Conservation (phyloP, 2,888 invertebrate genomes). For the Pseudococcus viburni region DNA sequence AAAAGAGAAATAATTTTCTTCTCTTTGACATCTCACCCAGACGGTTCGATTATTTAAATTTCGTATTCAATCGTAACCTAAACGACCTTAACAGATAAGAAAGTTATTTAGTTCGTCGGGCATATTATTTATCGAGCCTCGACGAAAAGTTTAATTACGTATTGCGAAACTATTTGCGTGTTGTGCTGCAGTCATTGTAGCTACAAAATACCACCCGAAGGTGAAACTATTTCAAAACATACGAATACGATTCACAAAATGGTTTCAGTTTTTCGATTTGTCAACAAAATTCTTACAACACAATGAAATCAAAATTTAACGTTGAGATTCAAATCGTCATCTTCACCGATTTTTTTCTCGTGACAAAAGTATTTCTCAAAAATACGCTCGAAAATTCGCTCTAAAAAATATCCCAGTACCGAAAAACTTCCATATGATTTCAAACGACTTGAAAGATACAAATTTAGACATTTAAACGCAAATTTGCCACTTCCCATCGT, state of each 20-base stretch:
- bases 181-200: not conserved
- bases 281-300: too few species aligned
- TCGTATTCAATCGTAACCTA: not conserved
- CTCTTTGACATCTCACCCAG: conserved; percentile 1
- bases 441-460: not conserved
- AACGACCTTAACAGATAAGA: not conserved
- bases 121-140: conserved; percentile 9
- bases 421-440: not conserved
- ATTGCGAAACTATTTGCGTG: not conserved
- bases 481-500: not conserved
- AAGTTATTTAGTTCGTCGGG: conserved; percentile 22
- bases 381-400: not conserved
- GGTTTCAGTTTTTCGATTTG: too few species aligned
- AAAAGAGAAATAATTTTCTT: conserved; percentile 27
- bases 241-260: too few species aligned
- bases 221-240: not conserved
- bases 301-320: too few species aligned
- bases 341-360: not conserved
- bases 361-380: not conserved
- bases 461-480: not conserved
- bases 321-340: not conserved
- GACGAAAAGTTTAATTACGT: conserved; percentile 29
- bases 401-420: not conserved
- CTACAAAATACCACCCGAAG: not conserved
- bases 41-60: conserved; percentile 26